Percentiles rank a stretch among this genome's conserved stretches.
Evolutionary conservation across 1,140 invertebrate species (phyloP).

Genomic region (Gonatopus flavifemur): DNA sequence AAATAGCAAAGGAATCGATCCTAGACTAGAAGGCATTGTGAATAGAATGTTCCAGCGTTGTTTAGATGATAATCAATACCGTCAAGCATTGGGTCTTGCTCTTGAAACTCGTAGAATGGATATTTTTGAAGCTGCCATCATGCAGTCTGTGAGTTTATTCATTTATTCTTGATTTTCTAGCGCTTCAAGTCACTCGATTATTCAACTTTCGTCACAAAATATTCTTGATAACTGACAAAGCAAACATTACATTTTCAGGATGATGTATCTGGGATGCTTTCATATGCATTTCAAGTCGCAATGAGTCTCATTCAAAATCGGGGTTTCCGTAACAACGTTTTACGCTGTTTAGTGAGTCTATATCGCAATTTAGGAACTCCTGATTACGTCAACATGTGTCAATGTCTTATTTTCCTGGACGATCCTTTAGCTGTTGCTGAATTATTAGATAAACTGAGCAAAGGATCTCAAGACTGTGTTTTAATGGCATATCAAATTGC

Average conservation of each 20-base stretch:
- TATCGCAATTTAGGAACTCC: conserved; percentile 85
- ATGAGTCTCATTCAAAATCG: conserved; percentile 95
- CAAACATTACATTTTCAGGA: conserved; percentile 60
- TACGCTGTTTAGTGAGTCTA: conserved; percentile 85
- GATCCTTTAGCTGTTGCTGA: conserved; percentile 89
- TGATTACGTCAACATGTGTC: conserved; percentile 95
- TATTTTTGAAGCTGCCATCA: conserved; percentile 89
- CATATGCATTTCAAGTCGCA: conserved; percentile 92
- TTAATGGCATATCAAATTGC: conserved; percentile 99
- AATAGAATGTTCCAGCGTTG: conserved; percentile 97
- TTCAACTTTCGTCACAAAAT: background rate
- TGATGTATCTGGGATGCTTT: conserved; percentile 87
- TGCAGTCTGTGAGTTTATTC: conserved; percentile 68
- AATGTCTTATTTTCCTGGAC: conserved; percentile 95
- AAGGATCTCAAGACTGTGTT: conserved; percentile 70
- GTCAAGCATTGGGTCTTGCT: conserved; percentile 91
- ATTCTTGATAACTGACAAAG: conserved; percentile 4
- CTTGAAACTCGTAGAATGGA: conserved; percentile 96
- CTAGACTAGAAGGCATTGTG: conserved; percentile 89
- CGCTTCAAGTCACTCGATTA: background rate
- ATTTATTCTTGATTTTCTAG: background rate
- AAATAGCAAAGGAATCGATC: conserved; percentile 76
- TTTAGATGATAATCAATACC: conserved; percentile 89
- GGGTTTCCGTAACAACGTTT: conserved; percentile 86
- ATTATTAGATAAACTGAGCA: conserved; percentile 85